Evolutionary conservation across 2,888 invertebrate species (phyloP).

Genomic region (Eristalinus aeneus): DNA sequence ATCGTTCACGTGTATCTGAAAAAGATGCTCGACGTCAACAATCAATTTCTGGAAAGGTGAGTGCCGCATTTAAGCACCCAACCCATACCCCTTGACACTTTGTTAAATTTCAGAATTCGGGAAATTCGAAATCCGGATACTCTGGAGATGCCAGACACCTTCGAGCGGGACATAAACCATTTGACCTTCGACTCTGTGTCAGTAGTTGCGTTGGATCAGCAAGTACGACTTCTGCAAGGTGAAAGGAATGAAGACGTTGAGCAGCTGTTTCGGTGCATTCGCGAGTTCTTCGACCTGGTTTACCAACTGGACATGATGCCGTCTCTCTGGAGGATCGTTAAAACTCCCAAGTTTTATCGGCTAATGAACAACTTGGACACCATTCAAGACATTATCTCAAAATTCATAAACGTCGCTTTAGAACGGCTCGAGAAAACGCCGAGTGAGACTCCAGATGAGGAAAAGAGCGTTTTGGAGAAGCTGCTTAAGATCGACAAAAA

Average conservation of each 20-base stretch:
- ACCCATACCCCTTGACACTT: neutral
- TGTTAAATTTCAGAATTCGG: slow-evolving; percentile 77
- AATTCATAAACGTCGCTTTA: slow-evolving; percentile 70
- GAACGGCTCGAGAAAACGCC: neutral
- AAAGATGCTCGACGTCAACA: slow-evolving; percentile 65
- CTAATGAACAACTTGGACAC: slow-evolving; percentile 67
- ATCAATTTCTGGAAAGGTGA: neutral
- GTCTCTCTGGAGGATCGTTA: slow-evolving; percentile 72
- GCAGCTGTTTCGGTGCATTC: slow-evolving; percentile 47
- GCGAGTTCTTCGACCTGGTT: slow-evolving; percentile 54
- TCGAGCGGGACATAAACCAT: slow-evolving; percentile 81
- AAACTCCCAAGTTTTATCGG: slow-evolving; percentile 71
- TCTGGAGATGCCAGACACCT: slow-evolving; percentile 80
- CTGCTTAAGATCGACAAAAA: slow-evolving; percentile 84
- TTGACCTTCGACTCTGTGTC: slow-evolving; percentile 83
- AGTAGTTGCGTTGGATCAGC: slow-evolving; percentile 74
- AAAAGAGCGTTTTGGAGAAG: slow-evolving; percentile 84
- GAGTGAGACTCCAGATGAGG: neutral
- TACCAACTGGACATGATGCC: slow-evolving; percentile 73
- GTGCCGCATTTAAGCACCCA: neutral
- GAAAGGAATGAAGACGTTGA: slow-evolving; percentile 62
- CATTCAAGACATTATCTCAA: slow-evolving; percentile 73
- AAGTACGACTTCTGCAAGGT: slow-evolving; percentile 71
- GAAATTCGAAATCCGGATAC: slow-evolving; percentile 73
- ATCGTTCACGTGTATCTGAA: slow-evolving; percentile 81